Conservation (phyloP, 2,888 invertebrate species). For the Leptothorax acervorum region DNA sequence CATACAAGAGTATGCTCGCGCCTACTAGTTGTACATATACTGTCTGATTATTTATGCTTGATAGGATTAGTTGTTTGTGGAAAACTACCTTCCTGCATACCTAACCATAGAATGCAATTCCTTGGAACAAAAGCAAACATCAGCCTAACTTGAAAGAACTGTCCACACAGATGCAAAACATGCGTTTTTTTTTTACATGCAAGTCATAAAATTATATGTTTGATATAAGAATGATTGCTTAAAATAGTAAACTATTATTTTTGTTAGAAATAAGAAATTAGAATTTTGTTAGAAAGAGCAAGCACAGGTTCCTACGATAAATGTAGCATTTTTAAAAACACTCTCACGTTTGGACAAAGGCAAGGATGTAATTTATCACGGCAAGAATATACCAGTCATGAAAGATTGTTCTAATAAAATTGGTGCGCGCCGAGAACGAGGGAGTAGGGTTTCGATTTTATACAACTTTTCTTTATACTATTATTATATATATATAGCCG, state of each 20-base stretch:
- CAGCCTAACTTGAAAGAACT: not conserved
- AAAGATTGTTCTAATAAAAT: conserved; percentile 3
- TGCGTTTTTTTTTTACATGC: not conserved
- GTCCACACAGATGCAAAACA: not conserved
- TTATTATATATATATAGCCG: too few species aligned
- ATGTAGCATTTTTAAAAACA: not conserved
- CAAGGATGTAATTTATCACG: not conserved
- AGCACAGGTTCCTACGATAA: not conserved
- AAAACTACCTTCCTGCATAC: not conserved
- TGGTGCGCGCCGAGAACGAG: not conserved
- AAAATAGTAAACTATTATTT: not conserved
- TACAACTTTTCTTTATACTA: not conserved
- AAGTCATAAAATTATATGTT: not conserved
- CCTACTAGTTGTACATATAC: conserved; percentile 23
- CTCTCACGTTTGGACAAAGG: not conserved
- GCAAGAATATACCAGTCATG: not conserved
- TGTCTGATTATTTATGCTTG: conserved; percentile 29
- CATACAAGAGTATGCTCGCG: conserved; percentile 21
- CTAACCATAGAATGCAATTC: conserved; percentile 18
- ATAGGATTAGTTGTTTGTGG: conserved; percentile 33
- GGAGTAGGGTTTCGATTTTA: not conserved
- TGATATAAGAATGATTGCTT: not conserved
- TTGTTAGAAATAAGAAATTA: not conserved
- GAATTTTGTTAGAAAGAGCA: not conserved
- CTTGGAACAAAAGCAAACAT: conserved; percentile 14